Evolutionary conservation across 2,888 invertebrate genomes (phyloP), one percentile per base, ranked within the genome.

Genomic region (Melanchra persicariae): DNA sequence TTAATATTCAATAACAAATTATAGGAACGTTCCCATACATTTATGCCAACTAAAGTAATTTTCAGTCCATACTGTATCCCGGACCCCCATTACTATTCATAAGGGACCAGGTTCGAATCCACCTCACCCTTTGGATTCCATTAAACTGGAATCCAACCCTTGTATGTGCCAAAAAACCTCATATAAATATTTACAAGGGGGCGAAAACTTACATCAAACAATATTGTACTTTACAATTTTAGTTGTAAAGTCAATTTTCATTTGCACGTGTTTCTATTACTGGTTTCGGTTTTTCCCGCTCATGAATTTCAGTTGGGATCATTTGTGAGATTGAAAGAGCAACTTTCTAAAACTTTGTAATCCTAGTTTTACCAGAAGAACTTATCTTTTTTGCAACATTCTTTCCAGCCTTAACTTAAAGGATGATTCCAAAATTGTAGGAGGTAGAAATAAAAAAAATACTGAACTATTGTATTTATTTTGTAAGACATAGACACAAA

Each of bases 91-190:
- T 89, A 91, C 88, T 91, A 92, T 92, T 91, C 91, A 92, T 90
- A 87, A 87, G 77, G 57, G 72, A 63, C 75, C 75, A 79, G 71
- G 81, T 77, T 85, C 82, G 24, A 85, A 85, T 80, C 81, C 73
- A 76, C 60, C 79, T 75, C 68, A 54, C 65, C 83, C 88, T 87
- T 89, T 87, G 84, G 89, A 88, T 89, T 89, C 91, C 91, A 92
- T 93, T 91, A 91, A 88, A 88, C 83, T 87, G 87, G 86, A 88
- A 89, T 87, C 87, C 87, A 90, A 89, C 90, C 91, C 89, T 88
- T 66, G 43, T 55, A 84, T 81, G 77, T 81, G 81, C 84, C 82
- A 87, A 86, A 88, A 88, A 86, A 86, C 86, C 85, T 87, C 89
- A 81, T 86, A 91, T 91, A 91, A 91, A 92, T 92, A 92, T 91